phyloP scores from a whole-genome alignment of 2,888 invertebrate genomes.

The Nemotelus pantherinus region DNA sequence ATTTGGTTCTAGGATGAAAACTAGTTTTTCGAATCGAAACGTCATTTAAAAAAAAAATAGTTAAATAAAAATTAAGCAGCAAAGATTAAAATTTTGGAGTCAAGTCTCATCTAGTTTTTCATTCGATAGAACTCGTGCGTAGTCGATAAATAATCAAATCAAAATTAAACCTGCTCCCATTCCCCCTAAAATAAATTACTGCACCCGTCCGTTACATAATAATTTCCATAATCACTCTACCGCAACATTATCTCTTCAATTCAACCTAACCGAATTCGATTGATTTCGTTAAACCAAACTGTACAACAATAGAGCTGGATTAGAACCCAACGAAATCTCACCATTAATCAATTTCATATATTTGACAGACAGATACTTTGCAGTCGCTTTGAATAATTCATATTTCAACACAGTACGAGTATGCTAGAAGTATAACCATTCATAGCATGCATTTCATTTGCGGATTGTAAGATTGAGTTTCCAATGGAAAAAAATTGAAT shows the following conservation, averaged over 20 bases:
- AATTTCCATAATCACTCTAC: not conserved
- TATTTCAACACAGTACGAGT: not conserved
- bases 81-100: no score
- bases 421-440: not conserved
- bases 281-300: not conserved
- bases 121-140: no score
- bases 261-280: slow-evolving; percentile 27
- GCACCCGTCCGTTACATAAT: not conserved
- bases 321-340: not conserved
- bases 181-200: no score
- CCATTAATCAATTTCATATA: slow-evolving; percentile 44
- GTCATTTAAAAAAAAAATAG: no score
- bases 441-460: slow-evolving; percentile 5
- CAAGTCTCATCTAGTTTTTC: no score
- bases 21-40: no score
- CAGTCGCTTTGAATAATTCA: slow-evolving; percentile 40
- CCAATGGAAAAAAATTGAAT: not conserved
- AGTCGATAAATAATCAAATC: no score
- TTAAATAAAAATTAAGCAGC: no score
- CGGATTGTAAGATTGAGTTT: slow-evolving; percentile 14
- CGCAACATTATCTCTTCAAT: not conserved
- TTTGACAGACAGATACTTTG: slow-evolving; percentile 37
- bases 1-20: no score
- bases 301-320: not conserved
- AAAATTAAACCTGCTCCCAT: no score